Base-by-base conservation (phyloP, 1,140 invertebrate species). In the Protaetia brevitarsis region DNA sequence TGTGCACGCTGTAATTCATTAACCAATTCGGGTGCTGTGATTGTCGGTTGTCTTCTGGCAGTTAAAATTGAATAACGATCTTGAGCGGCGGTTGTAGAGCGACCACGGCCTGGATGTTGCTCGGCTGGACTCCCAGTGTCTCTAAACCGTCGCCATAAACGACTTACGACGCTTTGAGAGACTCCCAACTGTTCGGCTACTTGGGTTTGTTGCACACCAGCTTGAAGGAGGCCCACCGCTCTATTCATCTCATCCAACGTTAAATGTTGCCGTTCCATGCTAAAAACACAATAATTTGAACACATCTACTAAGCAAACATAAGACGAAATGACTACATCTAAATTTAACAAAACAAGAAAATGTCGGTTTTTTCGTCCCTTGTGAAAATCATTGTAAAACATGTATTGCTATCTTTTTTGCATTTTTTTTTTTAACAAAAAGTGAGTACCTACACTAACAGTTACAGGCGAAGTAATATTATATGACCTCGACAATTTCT, bases 21-120 rank as follows among this genome's bases (percentile, higher is more conserved):
- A 13, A 60, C 57, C 19, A 60, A 60, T 13, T 60, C 57, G 13
- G 57, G 27, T 60, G 23, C 57, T 60, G 57, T 60, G 13, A 60
- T 60, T 60, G 57, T 60, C 13, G 57, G 57, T 27, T 60, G 21
- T 60, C 27, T 29, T 60, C 31, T 34, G 31, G 31, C 31, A 34
- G 31, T 34, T 34, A 29, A 29, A 60, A 60, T 60, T 51, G 21
- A 51, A 51, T 19, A 51, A 16, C 27, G 13, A 60, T 60, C 57
- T 26, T 60, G 29, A 60, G 57, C 27, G 13, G 57, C 27, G 13
- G 57, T 27, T 60, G 57, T 60, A 29, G 11, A 29, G 57, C 29
- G 57, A 21, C 2, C 57, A 60, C 27, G 57, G 13, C 57, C 57
- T 60, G 57, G n/a, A 60, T 3, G 57, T 60, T 60, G 57, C 26